phyloP scores from a whole-genome alignment of 2,888 invertebrate genomes.

The Xestoiulus laeticollis region DNA sequence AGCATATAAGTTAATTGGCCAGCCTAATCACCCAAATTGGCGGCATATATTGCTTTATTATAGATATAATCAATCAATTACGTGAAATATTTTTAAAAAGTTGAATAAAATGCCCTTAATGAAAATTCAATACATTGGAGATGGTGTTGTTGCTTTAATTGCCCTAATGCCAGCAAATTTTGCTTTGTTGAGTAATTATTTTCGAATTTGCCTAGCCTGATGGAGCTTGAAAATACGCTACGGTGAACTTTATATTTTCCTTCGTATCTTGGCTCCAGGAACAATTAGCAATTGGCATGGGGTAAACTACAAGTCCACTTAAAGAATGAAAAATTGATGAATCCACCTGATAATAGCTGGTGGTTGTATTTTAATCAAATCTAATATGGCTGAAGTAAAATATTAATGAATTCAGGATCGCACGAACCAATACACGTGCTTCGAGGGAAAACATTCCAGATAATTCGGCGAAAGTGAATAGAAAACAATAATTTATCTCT shows the following conservation, averaged over 20 bases:
- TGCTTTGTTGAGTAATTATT: background rate
- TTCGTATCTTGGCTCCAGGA: background rate
- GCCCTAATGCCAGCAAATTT: background rate
- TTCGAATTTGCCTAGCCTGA: background rate
- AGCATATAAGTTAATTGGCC: background rate
- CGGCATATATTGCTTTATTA: no score
- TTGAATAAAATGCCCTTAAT: background rate
- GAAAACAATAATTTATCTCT: background rate
- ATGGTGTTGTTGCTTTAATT: background rate
- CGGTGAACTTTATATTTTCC: background rate
- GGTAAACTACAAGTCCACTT: background rate
- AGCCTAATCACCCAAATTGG: background rate
- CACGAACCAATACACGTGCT: background rate
- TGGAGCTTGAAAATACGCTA: background rate
- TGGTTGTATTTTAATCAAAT: conserved; percentile 35
- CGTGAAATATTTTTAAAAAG: background rate
- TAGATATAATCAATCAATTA: background rate
- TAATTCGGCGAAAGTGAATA: background rate
- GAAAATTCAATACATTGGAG: background rate
- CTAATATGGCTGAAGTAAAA: background rate
- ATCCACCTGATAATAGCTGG: conserved; percentile 17
- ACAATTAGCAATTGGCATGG: conserved; percentile 5
- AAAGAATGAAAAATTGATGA: conserved; percentile 31
- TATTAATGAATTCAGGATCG: background rate
- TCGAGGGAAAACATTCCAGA: background rate